Conservation (phyloP, 2,797 vertebrate genomes). For the Phyllotis vaccarum region DNA sequence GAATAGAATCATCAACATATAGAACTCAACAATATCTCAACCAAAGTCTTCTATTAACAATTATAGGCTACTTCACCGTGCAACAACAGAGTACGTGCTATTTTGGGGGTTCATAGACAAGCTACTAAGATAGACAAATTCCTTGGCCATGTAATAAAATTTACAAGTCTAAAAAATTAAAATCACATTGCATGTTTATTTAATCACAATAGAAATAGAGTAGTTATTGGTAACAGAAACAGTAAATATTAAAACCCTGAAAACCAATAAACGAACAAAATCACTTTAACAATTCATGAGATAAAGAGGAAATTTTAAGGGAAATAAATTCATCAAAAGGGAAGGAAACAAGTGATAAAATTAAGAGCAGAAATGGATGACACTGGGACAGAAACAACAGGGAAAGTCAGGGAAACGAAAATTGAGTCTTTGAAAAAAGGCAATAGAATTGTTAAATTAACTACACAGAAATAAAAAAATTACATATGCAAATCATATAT, state of each 20-base stretch:
- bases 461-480: neutral
- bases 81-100: neutral
- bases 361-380: neutral
- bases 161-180: neutral
- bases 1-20: neutral
- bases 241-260: conserved; percentile 14
- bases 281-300: neutral
- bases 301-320: neutral
- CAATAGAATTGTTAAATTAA: neutral
- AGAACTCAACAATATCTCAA: neutral
- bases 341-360: neutral
- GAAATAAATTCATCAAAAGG: neutral
- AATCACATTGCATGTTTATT: neutral
- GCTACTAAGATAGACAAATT: neutral
- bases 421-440: neutral
- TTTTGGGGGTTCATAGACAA: neutral
- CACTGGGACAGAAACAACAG: neutral
- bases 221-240: neutral
- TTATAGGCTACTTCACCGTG: too few relatives aligned
- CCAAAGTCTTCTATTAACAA: neutral
- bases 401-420: conserved; percentile 10
- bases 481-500: neutral
- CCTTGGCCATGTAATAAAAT: neutral
- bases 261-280: neutral
- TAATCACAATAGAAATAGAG: neutral